These are phyloP conservation scores for Caenorhabditis sp. DNA, from an alignment of 2,888 invertebrate genomes.

Conservation along the genomic window DNA sequence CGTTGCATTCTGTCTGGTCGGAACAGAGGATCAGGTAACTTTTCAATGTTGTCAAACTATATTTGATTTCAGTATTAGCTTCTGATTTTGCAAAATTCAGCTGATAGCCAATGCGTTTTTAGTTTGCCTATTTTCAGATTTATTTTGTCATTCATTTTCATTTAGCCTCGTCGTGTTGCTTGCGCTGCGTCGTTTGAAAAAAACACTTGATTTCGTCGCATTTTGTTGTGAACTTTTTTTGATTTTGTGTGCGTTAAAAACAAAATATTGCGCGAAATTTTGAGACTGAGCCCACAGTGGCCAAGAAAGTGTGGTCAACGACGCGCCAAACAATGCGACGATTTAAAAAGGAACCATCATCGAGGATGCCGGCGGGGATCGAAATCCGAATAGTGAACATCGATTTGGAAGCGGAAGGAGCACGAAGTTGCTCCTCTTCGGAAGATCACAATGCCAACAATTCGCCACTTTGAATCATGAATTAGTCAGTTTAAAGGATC, in stretches of 20 bases:
- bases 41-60: background rate
- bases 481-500: background rate
- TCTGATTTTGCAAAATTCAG: conserved; percentile 8
- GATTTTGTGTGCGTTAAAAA: background rate
- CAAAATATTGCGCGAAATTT: conserved; percentile 15
- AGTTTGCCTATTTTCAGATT: background rate
- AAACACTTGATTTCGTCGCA: conserved; percentile 39
- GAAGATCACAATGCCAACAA: conserved; percentile 41
- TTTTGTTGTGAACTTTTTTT: conserved; percentile 35
- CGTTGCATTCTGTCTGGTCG: conserved; percentile 75
- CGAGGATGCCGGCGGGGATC: conserved; percentile 54
- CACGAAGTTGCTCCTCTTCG: conserved; percentile 50
- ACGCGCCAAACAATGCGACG: conserved; percentile 74
- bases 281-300: conserved; percentile 75
- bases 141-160: background rate
- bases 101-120: background rate
- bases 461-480: conserved; percentile 44
- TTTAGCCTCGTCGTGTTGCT: conserved; percentile 41
- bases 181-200: conserved; percentile 51
- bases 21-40: conserved; percentile 73
- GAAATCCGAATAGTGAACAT: conserved; percentile 67
- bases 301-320: conserved; percentile 76
- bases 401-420: conserved; percentile 65
- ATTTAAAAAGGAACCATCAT: conserved; percentile 67
- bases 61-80: conserved; percentile 1